Percentiles rank a stretch among this genome's conserved stretches.
Conservation (phyloP, 2,797 vertebrate genomes). For the Lophotriccus pileatus region DNA sequence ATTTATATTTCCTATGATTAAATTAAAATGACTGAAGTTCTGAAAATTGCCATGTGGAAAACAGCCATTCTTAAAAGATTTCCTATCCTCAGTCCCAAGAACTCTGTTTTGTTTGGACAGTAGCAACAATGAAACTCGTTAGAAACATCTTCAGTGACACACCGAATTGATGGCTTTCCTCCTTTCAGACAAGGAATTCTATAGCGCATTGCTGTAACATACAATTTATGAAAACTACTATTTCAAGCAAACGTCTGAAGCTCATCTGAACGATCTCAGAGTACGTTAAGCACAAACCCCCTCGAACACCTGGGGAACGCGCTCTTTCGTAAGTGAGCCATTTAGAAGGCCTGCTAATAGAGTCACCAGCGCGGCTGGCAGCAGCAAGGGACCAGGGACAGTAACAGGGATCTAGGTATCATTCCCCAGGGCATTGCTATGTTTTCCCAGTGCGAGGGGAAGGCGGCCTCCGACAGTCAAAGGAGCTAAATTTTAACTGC, state of each 20-base stretch:
- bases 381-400: neutral
- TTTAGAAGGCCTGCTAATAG: neutral
- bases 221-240: fast-evolving
- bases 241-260: neutral
- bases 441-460: neutral
- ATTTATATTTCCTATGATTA: neutral
- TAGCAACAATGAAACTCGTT: fast-evolving
- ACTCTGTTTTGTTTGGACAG: neutral
- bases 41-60: neutral
- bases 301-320: fast-evolving
- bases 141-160: neutral
- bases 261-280: fast-evolving
- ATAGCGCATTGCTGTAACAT: fast-evolving
- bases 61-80: neutral
- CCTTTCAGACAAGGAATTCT: neutral
- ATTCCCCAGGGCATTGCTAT: neutral
- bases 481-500: neutral
- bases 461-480: neutral
- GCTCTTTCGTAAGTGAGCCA: neutral
- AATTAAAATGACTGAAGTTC: neutral
- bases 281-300: fast-evolving
- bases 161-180: fast-evolving
- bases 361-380: neutral
- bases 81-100: neutral
- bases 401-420: fast-evolving